Evolutionary conservation across 53 echinoderm and acorn worm species (phyloP), one percentile per base, ranked within the genome.

Genomic region (Mesocentrotus franciscanus): DNA sequence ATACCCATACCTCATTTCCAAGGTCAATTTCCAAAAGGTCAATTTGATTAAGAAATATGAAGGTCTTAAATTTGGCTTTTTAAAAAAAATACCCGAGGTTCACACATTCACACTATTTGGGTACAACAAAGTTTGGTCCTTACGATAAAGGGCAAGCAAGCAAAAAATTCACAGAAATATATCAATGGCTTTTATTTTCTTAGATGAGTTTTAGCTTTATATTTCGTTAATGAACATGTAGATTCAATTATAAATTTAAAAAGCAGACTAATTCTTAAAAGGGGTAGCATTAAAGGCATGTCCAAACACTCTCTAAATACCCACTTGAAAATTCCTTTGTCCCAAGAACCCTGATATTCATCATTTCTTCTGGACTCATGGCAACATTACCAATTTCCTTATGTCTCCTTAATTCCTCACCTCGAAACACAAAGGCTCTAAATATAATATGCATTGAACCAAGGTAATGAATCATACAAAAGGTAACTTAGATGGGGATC

Each of bases 1-100:
- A 79, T 35, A 84, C 30, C 81, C 39, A 56, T 16, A 35, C 87
- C 58, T 59, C 24, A 27, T 58, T 58, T 24, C n/a, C 87, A 87
- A 87, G 87, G 87, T 87, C 29, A 20, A 59, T 59, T 34, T 7
- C 8, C 59, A 87, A 87, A 49, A 87, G 56, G 87, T 57, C 87
- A 87, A 87, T 87, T 87, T 57, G 87, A 87, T 87, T 87, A 27
- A 87, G 87, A 87, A 87, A 87, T 87, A 87, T 58, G 58, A 87
- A 87, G 87, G 59, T 36, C 20, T 16, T 16, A 42, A 20, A 84
- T 49, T 9, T 84, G 84, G 20, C 58, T 56, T n/a, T 20, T 84
- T 87, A 12, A 87, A 11, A 57, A 20, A 74, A 26, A n/a, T 55
- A 78, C 15, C 78, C 35, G 36, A 57, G 57, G 85, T 11, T 14